Evolutionary conservation across 2,797 vertebrate genomes (phyloP).

Genomic region (Antrozous pallidus): DNA sequence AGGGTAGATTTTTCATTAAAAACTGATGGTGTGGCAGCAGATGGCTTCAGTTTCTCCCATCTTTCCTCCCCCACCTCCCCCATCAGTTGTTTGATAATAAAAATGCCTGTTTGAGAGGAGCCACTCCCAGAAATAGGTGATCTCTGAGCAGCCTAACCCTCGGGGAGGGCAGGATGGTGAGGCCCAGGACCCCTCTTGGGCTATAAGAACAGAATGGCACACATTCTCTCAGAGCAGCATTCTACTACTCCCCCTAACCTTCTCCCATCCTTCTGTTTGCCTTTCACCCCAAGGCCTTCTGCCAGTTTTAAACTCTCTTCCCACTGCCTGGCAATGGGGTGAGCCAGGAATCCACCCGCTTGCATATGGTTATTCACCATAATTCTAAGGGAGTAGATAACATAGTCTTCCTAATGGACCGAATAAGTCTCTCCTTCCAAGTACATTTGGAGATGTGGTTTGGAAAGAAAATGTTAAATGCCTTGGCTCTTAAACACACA

Average conservation of each 20-base stretch:
- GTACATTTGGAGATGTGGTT: neutral
- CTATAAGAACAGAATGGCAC: neutral
- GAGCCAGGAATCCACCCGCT: neutral
- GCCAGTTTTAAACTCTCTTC: neutral
- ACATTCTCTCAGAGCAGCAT: neutral
- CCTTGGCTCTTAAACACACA: neutral
- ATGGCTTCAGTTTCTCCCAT: neutral
- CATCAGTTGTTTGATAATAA: neutral
- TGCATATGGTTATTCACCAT: neutral
- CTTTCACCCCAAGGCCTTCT: neutral
- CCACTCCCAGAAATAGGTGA: neutral
- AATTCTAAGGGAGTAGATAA: neutral
- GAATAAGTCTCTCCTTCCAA: neutral
- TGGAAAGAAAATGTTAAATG: constrained; percentile 20
- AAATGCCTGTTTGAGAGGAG: neutral
- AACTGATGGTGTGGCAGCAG: neutral
- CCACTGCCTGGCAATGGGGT: neutral
- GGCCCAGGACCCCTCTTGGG: neutral
- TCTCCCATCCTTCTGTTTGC: neutral
- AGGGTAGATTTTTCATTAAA: constrained; percentile 20
- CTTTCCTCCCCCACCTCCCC: neutral
- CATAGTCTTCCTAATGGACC: neutral
- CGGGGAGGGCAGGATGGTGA: neutral
- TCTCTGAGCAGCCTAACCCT: neutral
- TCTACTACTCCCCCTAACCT: too few species aligned